Conservation (phyloP, 2,797 vertebrate genomes). For the Peromyscus eremicus region DNA sequence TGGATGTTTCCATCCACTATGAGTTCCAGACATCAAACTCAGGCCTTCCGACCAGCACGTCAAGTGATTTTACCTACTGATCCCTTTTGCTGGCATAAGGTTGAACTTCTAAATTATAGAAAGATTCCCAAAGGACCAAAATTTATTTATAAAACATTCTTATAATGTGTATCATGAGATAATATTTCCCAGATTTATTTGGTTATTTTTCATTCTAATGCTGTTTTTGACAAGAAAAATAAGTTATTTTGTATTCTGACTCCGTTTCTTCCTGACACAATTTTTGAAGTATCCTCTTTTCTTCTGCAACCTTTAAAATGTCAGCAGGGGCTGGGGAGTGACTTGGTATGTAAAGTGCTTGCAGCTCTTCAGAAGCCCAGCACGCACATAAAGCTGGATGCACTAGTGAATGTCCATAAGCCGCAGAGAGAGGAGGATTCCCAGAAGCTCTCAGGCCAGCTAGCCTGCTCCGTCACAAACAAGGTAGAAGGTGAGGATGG, state of each 20-base stretch:
- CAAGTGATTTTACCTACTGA: neutral
- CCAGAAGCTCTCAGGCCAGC: neutral
- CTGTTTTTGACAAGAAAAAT: constrained; percentile 14
- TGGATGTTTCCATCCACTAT: neutral
- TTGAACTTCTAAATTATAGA: constrained; percentile 17
- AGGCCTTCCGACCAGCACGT: neutral
- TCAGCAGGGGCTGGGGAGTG: neutral
- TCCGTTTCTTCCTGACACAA: neutral
- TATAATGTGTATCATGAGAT: neutral
- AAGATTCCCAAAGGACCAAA: neutral
- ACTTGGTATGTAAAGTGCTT: neutral
- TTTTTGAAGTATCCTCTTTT: constrained; percentile 30
- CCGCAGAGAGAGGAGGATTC: no score
- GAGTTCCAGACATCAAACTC: neutral
- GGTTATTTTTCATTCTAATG: constrained; percentile 6
- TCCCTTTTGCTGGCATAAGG: neutral
- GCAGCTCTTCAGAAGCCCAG: neutral
- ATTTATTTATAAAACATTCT: constrained; percentile 41
- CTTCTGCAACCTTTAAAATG: neutral
- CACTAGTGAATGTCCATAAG: neutral
- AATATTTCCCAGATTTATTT: neutral
- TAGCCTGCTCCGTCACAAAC: neutral
- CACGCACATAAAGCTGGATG: neutral
- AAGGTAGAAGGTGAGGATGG: neutral
- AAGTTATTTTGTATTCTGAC: constrained; percentile 5